These are phyloP conservation scores for Leptobrachium ailaonicum DNA, from an alignment of 2,113 vertebrate species.

Conservation along the genomic window DNA sequence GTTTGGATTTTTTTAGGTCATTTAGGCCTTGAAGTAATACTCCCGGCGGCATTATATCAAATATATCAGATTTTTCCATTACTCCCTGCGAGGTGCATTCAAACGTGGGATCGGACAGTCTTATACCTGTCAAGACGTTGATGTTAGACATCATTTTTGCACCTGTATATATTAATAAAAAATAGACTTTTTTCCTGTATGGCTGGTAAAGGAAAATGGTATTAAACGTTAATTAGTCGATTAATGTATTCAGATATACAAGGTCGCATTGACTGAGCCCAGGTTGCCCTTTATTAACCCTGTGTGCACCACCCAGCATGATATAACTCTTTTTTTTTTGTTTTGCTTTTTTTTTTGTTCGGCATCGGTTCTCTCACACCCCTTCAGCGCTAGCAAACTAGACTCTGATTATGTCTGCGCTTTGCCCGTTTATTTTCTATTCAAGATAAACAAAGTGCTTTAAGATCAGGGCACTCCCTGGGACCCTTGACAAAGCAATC, in stretches of 20 bases:
- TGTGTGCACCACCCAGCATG: not conserved
- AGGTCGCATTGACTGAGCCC: too few relatives aligned
- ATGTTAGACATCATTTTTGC: too few relatives aligned
- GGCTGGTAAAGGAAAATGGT: too few relatives aligned
- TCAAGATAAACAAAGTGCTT: conserved; percentile 99
- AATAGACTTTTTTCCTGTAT: too few relatives aligned
- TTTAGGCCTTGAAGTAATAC: conserved; percentile 5
- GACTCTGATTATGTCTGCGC: conserved; percentile 84
- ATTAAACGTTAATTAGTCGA: too few relatives aligned
- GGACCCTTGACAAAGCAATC: conserved; percentile 99
- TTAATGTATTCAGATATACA: too few relatives aligned
- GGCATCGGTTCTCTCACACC: conserved; percentile 72
- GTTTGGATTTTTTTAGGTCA: conserved; percentile 9
- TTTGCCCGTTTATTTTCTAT: conserved; percentile 84
- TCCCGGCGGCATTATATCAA: conserved; percentile 16
- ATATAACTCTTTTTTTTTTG: not conserved
- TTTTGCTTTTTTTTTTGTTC: conserved; percentile 27
- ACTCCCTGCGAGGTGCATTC: conserved; percentile 11
- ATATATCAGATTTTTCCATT: conserved; percentile 18
- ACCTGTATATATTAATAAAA: too few relatives aligned
- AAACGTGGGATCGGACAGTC: too few relatives aligned
- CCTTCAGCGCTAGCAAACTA: conserved; percentile 83
- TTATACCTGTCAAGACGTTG: too few relatives aligned
- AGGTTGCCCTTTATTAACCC: not conserved
- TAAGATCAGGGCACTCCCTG: conserved; percentile 99